Percentiles rank a stretch among this genome's conserved stretches.
Conservation (phyloP, 2,888 invertebrate genomes). For the Parascotia fuliginaria region DNA sequence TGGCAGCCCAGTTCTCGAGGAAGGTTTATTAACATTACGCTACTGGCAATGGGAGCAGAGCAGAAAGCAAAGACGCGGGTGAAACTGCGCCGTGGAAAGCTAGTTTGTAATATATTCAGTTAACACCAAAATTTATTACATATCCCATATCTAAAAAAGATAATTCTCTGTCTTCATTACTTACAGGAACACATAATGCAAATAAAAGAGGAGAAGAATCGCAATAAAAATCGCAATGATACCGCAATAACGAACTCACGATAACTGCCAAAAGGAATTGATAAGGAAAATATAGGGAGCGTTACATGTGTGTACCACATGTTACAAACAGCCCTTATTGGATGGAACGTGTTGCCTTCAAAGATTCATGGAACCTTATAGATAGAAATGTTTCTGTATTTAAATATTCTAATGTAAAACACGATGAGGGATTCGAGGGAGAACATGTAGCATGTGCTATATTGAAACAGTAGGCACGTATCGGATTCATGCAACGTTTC, state of each 20-base stretch:
- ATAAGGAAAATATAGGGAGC: constrained; percentile 50
- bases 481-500: not conserved
- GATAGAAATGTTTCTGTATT: constrained; percentile 42
- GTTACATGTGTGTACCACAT: constrained; percentile 44
- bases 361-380: constrained; percentile 44
- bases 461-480: not conserved
- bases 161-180: constrained; percentile 34
- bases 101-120: no score
- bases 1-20: no score
- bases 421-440: constrained; percentile 23
- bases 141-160: constrained; percentile 1
- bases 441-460: constrained; percentile 3
- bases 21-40: no score
- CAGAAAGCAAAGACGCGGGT: no score
- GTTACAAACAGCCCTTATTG: constrained; percentile 44
- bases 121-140: not conserved
- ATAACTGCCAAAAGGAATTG: constrained; percentile 48
- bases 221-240: constrained; percentile 49
- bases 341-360: constrained; percentile 44
- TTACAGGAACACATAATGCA: constrained; percentile 34
- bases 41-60: no score
- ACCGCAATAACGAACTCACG: constrained; percentile 49
- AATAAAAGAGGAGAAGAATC: constrained; percentile 34
- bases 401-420: constrained; percentile 36
- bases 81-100: no score